Evolutionary conservation across 2,113 vertebrate species (phyloP), one percentile per base, ranked within the genome.

Genomic region (Siphamia tubifer): DNA sequence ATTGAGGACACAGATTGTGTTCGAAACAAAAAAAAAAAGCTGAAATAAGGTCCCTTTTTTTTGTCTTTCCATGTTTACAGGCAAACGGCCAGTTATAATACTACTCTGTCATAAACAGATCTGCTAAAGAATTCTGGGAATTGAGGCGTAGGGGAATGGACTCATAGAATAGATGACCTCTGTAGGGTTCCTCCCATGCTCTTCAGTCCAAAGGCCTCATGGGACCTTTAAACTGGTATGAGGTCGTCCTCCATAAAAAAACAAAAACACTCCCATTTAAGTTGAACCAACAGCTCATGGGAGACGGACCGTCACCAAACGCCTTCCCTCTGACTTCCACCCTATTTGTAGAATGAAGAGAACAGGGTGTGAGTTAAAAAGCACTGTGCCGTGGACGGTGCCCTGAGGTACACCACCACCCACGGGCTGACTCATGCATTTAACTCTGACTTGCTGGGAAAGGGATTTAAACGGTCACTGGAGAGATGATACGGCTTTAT

Each of bases 71-170:
- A 19, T 32, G 52, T 43, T 57, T 57, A 66, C 45, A 63, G 71
- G 47, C 32, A 42, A 43, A 61, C 42, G 61, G 6, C 2, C 6
- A 40, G 52, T 28, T 61, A 73, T 67, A 45, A 23, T 24, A 27
- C n/a, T 36, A 15, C 5, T n/a, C 27, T 28, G n/a, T 16, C 20
- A 17, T 3, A 56, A 0, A 10, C 12, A 28, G 64, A 53, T 38
- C 61, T 56, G 51, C 27, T 30, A 44, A 73, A 66, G 67, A 83
- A 83, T 85, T 75, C 62, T 71, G 63, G 43, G 56, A 72, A 75
- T 58, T 44, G 56, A 66, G 56, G 28, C n/a, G 8, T 40, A 52
- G 4, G 24, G 25, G 36, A 34, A 73, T 51, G 5, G 17, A 43
- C 16, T 21, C 49, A 40, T 2, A n/a, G 30, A 67, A 32, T 12